Percentiles rank a stretch among this genome's conserved stretches.
Evolutionary conservation across 2,888 invertebrate genomes (phyloP).

Genomic region (Lysandra bellargus): DNA sequence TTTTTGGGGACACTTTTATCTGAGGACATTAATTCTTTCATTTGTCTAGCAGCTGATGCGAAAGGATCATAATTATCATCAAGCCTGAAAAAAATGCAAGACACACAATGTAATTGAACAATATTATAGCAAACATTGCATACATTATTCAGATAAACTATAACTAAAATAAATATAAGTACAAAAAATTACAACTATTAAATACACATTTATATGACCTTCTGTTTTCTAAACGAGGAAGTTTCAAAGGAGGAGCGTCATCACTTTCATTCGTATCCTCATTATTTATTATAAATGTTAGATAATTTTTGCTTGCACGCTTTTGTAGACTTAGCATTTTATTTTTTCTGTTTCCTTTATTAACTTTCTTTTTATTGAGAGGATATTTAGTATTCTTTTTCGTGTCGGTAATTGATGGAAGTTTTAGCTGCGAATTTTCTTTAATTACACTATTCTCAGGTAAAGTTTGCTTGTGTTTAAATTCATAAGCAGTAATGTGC

Average conservation of each 20-base stretch:
- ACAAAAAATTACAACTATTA: neutral
- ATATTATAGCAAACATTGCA: neutral
- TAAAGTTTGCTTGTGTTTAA: conserved; percentile 55
- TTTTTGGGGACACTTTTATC: conserved; percentile 79
- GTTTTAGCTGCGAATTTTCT: conserved; percentile 49
- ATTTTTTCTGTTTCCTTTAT: conserved; percentile 58
- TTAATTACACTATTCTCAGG: conserved; percentile 36
- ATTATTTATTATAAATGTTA: conserved; percentile 63
- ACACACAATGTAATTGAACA: conserved; percentile 8
- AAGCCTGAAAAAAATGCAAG: conserved; percentile 60
- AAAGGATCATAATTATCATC: conserved; percentile 88
- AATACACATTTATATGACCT: conserved; percentile 52
- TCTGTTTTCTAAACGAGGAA: conserved; percentile 69
- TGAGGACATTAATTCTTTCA: conserved; percentile 88
- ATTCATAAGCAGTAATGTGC: conserved; percentile 67
- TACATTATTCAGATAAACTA: neutral
- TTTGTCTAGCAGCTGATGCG: conserved; percentile 88
- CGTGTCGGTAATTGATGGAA: conserved; percentile 63
- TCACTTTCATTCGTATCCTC: conserved; percentile 54
- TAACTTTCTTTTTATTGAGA: conserved; percentile 54
- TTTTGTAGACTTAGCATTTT: conserved; percentile 59
- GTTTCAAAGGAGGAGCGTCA: conserved; percentile 69
- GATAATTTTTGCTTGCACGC: conserved; percentile 55
- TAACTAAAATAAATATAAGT: neutral
- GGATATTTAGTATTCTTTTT: conserved; percentile 54